Evolutionary conservation across 2,797 vertebrate species (phyloP).

Genomic region (Paratrypauchen microcephalus): DNA sequence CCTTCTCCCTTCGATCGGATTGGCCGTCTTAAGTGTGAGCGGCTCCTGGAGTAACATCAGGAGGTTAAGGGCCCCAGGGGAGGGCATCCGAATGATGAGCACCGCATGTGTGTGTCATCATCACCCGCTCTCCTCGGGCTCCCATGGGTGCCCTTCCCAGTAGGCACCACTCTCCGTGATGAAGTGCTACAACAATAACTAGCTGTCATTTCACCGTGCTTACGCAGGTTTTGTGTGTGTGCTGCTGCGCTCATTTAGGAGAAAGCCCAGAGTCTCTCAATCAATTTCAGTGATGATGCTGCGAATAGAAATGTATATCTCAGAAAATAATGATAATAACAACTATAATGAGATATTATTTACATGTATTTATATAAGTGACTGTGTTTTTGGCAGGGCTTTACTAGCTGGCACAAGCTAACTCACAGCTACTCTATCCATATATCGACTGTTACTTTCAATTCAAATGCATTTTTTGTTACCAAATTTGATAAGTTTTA

Average conservation of each 20-base stretch:
- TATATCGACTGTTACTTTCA: no score
- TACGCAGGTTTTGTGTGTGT: constrained; percentile 8
- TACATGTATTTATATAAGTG: no score
- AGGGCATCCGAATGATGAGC: constrained; percentile 46
- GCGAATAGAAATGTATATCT: not conserved
- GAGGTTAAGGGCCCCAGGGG: constrained; percentile 44
- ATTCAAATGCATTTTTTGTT: no score
- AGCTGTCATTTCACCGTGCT: constrained; percentile 11
- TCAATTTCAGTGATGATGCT: not conserved
- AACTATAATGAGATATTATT: not conserved
- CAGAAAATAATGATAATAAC: not conserved
- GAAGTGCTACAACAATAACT: constrained; percentile 52
- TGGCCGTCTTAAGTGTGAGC: constrained; percentile 8
- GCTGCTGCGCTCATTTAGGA: not conserved
- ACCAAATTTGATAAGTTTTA: no score
- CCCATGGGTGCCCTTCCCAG: constrained; percentile 55
- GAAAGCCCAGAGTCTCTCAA: not conserved
- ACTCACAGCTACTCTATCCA: no score
- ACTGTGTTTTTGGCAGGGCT: no score
- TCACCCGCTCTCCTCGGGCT: constrained; percentile 42
- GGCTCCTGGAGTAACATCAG: constrained; percentile 37
- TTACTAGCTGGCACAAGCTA: no score
- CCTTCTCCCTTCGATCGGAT: constrained; percentile 6
- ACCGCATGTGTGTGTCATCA: constrained; percentile 52
- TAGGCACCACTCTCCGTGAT: constrained; percentile 60